Evolutionary conservation across 1,140 invertebrate genomes (phyloP), one percentile per base, ranked within the genome.

Genomic region (Geopemphigus sp.): DNA sequence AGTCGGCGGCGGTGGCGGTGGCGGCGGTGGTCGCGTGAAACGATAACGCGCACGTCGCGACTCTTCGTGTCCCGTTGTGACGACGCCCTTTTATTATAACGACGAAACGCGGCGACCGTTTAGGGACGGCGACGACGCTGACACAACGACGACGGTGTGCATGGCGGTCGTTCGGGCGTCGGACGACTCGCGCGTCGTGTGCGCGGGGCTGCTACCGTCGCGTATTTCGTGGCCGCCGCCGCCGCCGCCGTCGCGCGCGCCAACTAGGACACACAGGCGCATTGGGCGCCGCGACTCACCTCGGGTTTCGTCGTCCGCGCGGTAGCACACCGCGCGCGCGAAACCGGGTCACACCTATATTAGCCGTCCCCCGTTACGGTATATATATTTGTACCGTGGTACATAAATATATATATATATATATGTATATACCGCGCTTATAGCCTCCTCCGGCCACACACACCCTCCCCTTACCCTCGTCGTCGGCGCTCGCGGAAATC

Each of bases 261-360:
- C 56, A 63, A 78, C 56, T 50, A 63, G 74, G 74, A 50, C 74
- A 63, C 74, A 63, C 74, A 76, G 73, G 73, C 73, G 73, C 73
- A 59, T 24, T 45, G 73, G 73, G 5, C 72, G 54, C 32, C n/a
- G 11, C 54, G n/a, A 22, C 12, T 19, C 72, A 53, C 72, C 54
- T 39, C 72, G 53, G 72, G 32, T 24, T 17, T n/a, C 54, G 50
- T 72, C 68, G 50, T 19, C 50, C 24, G 26, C 66, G 45, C 57
- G 57, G 57, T 12, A 8, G 19, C 22, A 24, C 57, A 24, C 57
- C 57, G 24, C 64, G 64, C 54, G 68, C 50, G 72, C 72, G 54
- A 59, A 76, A 76, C 54, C 72, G 72, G 72, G 72, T 76, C 72
- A 76, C 72, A 56, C 70, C 70, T 56, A 73, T 45, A n/a, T 5